These are phyloP conservation scores for Nemopilema nomurai DNA, from an alignment of 30 jellyfish, hydroid and myxozoan species.

Conservation along the genomic window DNA sequence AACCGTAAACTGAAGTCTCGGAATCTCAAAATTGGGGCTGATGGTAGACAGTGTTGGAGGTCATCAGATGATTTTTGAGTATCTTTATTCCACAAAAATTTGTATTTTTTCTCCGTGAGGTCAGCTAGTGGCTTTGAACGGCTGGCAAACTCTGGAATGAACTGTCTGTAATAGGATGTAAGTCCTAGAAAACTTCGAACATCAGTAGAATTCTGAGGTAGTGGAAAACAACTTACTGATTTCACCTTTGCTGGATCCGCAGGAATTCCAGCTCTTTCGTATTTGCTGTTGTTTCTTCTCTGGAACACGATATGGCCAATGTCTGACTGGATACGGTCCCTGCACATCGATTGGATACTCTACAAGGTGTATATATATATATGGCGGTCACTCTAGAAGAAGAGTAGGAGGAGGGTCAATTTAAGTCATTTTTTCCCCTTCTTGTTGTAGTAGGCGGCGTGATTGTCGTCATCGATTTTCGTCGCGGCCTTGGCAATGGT, in stretches of 20 bases:
- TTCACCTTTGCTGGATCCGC: constrained; percentile 9
- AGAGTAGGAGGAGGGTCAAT: too few relatives aligned
- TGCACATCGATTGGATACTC: too few relatives aligned
- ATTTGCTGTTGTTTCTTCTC: constrained; percentile 60
- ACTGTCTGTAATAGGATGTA: constrained; percentile 50
- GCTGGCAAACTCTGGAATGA: constrained; percentile 45
- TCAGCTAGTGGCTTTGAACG: constrained; percentile 22
- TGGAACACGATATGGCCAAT: constrained; percentile 58
- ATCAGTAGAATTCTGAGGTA: constrained; percentile 31
- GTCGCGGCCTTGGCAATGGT: too few relatives aligned
- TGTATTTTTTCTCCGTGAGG: too few relatives aligned
- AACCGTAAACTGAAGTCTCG: constrained; percentile 45
- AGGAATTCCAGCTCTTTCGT: not conserved
- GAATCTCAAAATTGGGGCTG: constrained; percentile 55
- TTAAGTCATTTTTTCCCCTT: too few relatives aligned
- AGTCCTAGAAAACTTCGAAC: constrained; percentile 44
- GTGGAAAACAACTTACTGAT: constrained; percentile 25
- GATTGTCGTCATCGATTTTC: too few relatives aligned
- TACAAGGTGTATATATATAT: too few relatives aligned
- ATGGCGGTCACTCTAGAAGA: too few relatives aligned
- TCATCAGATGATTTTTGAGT: too few relatives aligned
- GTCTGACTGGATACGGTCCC: constrained; percentile 66
- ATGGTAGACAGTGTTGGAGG: constrained; percentile 14
- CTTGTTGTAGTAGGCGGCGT: too few relatives aligned
- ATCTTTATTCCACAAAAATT: too few relatives aligned